A percentile compares a stretch with the other conserved stretches of the same genome.
phyloP scores from a whole-genome alignment of 2,797 vertebrate genomes.

The Helostoma temminkii region DNA sequence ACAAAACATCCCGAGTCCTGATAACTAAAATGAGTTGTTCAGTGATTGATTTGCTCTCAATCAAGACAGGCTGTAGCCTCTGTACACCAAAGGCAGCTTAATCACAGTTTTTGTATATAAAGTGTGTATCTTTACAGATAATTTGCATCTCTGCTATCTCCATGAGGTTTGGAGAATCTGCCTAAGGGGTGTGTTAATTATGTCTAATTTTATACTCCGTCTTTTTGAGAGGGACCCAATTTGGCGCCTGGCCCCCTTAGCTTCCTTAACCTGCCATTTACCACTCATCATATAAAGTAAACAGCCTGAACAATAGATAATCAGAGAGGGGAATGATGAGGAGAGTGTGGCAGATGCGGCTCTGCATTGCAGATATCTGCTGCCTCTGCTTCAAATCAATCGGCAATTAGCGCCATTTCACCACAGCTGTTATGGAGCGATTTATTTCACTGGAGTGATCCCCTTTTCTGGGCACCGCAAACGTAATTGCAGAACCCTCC shows the following conservation, averaged over 20 bases:
- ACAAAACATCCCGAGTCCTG: conserved; percentile 49
- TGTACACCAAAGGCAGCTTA: conserved; percentile 69
- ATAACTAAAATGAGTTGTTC: conserved; percentile 60
- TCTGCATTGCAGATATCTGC: conserved; percentile 80
- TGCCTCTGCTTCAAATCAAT: conserved; percentile 86
- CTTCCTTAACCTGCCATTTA: conserved; percentile 86
- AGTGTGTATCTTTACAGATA: conserved; percentile 76
- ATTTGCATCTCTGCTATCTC: conserved; percentile 81
- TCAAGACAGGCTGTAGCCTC: conserved; percentile 68
- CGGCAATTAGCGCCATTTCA: conserved; percentile 88
- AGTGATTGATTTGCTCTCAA: conserved; percentile 68
- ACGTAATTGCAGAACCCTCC: conserved; percentile 78
- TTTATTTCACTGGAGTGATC: conserved; percentile 84
- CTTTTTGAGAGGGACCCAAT: conserved; percentile 80
- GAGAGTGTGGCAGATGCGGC: conserved; percentile 76
- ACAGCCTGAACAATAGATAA: conserved; percentile 86
- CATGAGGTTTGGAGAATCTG: conserved; percentile 70
- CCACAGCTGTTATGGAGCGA: conserved; percentile 82
- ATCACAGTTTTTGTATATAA: conserved; percentile 83
- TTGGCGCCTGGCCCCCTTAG: conserved; percentile 82
- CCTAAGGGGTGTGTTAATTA: conserved; percentile 80
- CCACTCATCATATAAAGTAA: conserved; percentile 84
- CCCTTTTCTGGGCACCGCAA: conserved; percentile 70
- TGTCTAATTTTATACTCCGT: conserved; percentile 80
- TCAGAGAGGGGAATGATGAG: conserved; percentile 81